Conservation (phyloP, 2,797 vertebrate genomes). For the Staurois parvus region DNA sequence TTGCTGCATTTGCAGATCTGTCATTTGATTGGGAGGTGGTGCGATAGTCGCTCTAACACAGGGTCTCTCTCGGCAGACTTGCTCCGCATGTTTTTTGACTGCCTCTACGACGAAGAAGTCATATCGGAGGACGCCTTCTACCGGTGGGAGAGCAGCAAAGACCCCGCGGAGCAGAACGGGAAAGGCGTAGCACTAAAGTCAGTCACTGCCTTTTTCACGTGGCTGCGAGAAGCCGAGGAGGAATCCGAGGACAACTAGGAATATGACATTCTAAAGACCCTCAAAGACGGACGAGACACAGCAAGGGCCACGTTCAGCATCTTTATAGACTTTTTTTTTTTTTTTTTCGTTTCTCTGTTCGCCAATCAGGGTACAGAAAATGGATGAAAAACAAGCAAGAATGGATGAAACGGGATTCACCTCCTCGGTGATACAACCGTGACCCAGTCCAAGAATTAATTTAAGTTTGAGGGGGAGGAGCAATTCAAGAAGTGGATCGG, state of each 20-base stretch:
- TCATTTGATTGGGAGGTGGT: no score
- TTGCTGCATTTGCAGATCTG: no score
- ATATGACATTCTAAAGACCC: slow-evolving; percentile 58
- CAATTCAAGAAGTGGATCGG: slow-evolving; percentile 68
- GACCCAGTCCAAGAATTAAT: slow-evolving; percentile 60
- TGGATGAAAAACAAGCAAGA: slow-evolving; percentile 66
- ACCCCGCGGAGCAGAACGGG: slow-evolving; percentile 91
- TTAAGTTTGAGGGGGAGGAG: slow-evolving; percentile 74
- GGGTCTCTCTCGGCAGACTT: slow-evolving; percentile 79
- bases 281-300: slow-evolving; percentile 22
- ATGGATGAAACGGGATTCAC: slow-evolving; percentile 55
- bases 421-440: slow-evolving; percentile 77
- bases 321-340: slow-evolving; percentile 78
- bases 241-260: slow-evolving; percentile 97
- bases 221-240: slow-evolving; percentile 96
- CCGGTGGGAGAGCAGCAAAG: slow-evolving; percentile 95
- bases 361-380: slow-evolving; percentile 83
- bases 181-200: slow-evolving; percentile 96
- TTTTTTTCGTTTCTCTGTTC: slow-evolving; percentile 70
- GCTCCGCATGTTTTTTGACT: slow-evolving; percentile 97
- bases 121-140: slow-evolving; percentile 98
- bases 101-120: slow-evolving; percentile 96
- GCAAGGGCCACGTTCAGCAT: slow-evolving; percentile 79
- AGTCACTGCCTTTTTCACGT: slow-evolving; percentile 95
- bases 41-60: no score